Evolutionary conservation across 2,888 invertebrate genomes (phyloP).

Genomic region (Agonopterix heracliana): DNA sequence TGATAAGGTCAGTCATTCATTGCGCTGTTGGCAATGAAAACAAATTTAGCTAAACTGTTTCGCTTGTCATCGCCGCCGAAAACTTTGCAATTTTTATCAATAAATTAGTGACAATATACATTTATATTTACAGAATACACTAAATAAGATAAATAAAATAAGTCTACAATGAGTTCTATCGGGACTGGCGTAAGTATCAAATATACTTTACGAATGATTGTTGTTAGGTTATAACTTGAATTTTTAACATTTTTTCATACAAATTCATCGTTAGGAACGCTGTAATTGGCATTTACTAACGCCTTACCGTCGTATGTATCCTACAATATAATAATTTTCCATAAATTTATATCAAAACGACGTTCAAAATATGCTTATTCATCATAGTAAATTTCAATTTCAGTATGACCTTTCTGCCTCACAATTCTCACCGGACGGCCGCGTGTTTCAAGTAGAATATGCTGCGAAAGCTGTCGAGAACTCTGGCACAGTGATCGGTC

Average conservation of each 20-base stretch:
- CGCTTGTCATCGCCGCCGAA: constrained; percentile 58
- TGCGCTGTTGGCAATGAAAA: neutral
- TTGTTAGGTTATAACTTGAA: constrained; percentile 28
- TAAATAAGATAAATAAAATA: constrained; percentile 14
- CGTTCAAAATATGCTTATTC: constrained; percentile 20
- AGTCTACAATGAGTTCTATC: constrained; percentile 90
- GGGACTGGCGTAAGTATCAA: constrained; percentile 90
- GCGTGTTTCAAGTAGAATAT: constrained; percentile 99
- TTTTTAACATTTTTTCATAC: neutral
- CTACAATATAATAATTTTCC: neutral
- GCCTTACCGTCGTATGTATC: too few relatives aligned
- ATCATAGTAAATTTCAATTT: constrained; percentile 37
- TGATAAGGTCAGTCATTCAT: too few relatives aligned
- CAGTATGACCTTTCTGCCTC: constrained; percentile 99
- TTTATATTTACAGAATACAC: constrained; percentile 8
- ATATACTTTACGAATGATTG: constrained; percentile 1
- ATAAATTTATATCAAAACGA: neutral
- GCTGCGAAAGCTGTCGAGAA: constrained; percentile 99
- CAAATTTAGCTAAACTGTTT: too few relatives aligned
- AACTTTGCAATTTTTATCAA: constrained; percentile 16
- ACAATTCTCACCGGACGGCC: constrained; percentile 99
- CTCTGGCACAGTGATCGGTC: constrained; percentile 96
- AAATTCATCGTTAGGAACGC: too few relatives aligned
- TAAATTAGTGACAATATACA: constrained; percentile 15
- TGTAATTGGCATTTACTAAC: too few relatives aligned